These are phyloP conservation scores for Dissostichus mawsoni DNA, from an alignment of 2,113 vertebrate species.

Conservation along the genomic window DNA sequence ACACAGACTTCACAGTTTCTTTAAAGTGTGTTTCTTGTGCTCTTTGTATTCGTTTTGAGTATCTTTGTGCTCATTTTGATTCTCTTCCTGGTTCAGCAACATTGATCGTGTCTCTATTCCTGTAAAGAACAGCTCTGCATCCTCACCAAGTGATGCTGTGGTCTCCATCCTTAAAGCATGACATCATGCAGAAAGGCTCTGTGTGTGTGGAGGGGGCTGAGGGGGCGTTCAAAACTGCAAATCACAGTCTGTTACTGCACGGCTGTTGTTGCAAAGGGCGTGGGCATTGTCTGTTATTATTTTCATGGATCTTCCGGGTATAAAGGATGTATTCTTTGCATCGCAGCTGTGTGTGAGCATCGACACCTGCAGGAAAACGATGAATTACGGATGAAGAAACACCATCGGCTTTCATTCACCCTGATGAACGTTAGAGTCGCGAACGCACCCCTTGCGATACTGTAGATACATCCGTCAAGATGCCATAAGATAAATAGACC, in stretches of 20 bases:
- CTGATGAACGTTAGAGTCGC: conserved; percentile 19
- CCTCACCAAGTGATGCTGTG: conserved; percentile 28
- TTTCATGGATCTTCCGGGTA: background rate
- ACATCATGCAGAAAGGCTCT: conserved; percentile 67
- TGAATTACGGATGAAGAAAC: conserved; percentile 6
- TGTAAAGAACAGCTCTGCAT: background rate
- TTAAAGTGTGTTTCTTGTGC: too few species aligned
- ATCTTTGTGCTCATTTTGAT: background rate
- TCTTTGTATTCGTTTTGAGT: background rate
- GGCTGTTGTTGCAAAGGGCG: conserved; percentile 51
- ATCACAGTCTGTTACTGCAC: conserved; percentile 25
- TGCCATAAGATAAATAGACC: conserved; percentile 5
- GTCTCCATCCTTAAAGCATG: conserved; percentile 52
- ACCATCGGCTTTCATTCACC: background rate
- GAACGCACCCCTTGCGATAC: conserved; percentile 41
- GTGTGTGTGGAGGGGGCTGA: background rate
- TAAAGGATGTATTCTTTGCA: background rate
- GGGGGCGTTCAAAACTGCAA: conserved; percentile 54
- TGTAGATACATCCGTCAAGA: conserved; percentile 13
- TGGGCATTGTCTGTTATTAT: conserved; percentile 8
- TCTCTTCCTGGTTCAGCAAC: background rate
- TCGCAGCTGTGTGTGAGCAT: background rate
- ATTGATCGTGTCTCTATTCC: too few species aligned
- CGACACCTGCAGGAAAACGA: conserved; percentile 9
- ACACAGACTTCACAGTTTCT: too few species aligned